Evolutionary conservation across 2,888 invertebrate genomes (phyloP), one percentile per base, ranked within the genome.

Genomic region (Petrophora chlorosata): DNA sequence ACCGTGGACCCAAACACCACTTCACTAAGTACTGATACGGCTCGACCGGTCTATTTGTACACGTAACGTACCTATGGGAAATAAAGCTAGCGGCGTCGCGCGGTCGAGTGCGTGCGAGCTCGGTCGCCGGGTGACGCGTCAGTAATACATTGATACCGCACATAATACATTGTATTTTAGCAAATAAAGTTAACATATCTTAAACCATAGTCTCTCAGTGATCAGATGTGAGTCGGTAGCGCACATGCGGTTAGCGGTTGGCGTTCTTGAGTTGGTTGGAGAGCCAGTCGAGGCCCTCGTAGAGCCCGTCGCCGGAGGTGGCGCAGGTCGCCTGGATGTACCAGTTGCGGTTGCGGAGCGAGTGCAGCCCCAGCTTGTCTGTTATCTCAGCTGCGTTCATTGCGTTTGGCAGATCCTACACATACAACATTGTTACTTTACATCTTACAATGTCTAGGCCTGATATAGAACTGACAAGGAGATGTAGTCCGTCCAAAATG

Each of bases 321-420:
- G 99, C 99, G 92, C 99, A 99, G 79, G 97, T 97, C 79, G 97
- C 97, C 91, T 97, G 98, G 83, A 98, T 98, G 92, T 97, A 98
- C 98, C 98, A 98, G 91, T 98, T 97, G 88, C 99, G 96, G 92
- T 99, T 98, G 90, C 99, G 95, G 90, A 99, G 92, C 81, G 98
- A 97, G 91, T 99, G 99, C 86, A 99, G 94, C 61, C 98, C 98
- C 85, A 99, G 93, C 93, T 99, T 99, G 92, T 99, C 99, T 74
- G 99, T 99, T 73, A 99, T 98, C 93, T 99, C 99, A 59, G 99
- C 99, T 63, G 99, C 99, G 90, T 98, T 99, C 99, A 99, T 99
- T 73, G 99, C 99, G 91, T 99, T 99, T 78, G 99, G 99, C 92
- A 99, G 94, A 94, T 99, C 99, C 97, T 98, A 34, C 15, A 36